These are phyloP conservation scores for Python bivittatus DNA, from an alignment of 2,113 vertebrate species.

Conservation along the genomic window DNA sequence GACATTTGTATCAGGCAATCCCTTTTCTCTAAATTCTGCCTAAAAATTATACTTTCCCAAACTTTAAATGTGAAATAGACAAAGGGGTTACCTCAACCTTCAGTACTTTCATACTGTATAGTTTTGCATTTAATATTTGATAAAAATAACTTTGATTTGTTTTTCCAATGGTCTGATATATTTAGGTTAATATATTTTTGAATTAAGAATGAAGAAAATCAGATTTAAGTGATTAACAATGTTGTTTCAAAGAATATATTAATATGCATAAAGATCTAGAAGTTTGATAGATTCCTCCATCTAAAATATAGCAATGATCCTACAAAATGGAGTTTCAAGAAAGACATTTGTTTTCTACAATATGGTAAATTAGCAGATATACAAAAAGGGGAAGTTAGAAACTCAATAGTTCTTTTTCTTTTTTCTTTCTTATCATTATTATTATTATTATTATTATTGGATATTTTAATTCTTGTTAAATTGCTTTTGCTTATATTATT, in stretches of 20 bases:
- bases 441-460: too few species aligned
- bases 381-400: not conserved
- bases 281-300: not conserved
- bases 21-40: not conserved
- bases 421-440: too few species aligned
- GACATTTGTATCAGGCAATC: not conserved
- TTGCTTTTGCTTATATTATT: too few species aligned
- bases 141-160: not conserved
- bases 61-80: not conserved
- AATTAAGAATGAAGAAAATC: not conserved
- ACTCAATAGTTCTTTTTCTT: not conserved
- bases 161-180: not conserved
- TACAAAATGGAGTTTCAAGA: not conserved
- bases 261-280: not conserved
- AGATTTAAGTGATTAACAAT: not conserved
- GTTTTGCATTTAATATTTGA: not conserved
- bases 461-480: too few species aligned
- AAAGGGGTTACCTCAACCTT: not conserved
- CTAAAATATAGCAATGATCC: not conserved
- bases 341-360: not conserved
- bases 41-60: not conserved
- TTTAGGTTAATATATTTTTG: not conserved
- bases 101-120: not conserved
- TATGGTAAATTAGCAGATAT: not conserved
- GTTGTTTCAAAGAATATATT: not conserved